Evolutionary conservation across 2,797 vertebrate species (phyloP), one percentile per base, ranked within the genome.

Genomic region (Zalophus californianus): DNA sequence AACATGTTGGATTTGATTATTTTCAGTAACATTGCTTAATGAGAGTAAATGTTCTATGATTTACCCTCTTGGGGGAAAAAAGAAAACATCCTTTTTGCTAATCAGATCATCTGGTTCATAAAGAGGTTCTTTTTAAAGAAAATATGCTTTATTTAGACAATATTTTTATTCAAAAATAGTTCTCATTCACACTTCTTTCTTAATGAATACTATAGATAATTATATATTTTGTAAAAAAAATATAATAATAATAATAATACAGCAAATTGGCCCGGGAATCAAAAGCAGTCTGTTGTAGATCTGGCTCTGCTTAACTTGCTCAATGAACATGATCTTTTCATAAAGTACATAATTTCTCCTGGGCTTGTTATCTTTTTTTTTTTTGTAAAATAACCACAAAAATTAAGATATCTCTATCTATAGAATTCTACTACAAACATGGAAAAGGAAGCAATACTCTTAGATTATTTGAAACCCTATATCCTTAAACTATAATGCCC

Each of bases 301-400:
- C 85, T 90, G 94, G 70, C 72, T 97, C 90, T 97, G 95, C 44
- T 77, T 62, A 23, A 96, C 27, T 94, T 92, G 86, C 92, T 98
- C 64, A 91, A 70, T 92, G 82, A 94, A 6, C 38, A 50, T 90
- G 68, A 58, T 73, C 48, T 97, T 97, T 91, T 35, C 50, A 77
- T 62, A 96, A 98, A 94, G 58, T 8, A 29, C 35, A 94, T 58
- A 79, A 75, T 93, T 73, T 91, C 8, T 66, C 3, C 89, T 62
- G 68, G 25, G 9, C 27, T 96, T 68, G 50, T 97, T 97, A 95
- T 4, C 27, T 88, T 93, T 97, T 73, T 75, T 41, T 10, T 18
- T 73, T 58, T 88, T 23, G 0, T 98, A 98, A 97, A 85, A 91
- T 16, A 20, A 62, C n/a, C 48, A 50, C 56, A 86, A 68, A 64